Percentiles rank a stretch among this genome's conserved stretches.
These are phyloP conservation scores for Philotrypesis tridentata DNA, from an alignment of 1,140 invertebrate genomes.

Conservation along the genomic window DNA sequence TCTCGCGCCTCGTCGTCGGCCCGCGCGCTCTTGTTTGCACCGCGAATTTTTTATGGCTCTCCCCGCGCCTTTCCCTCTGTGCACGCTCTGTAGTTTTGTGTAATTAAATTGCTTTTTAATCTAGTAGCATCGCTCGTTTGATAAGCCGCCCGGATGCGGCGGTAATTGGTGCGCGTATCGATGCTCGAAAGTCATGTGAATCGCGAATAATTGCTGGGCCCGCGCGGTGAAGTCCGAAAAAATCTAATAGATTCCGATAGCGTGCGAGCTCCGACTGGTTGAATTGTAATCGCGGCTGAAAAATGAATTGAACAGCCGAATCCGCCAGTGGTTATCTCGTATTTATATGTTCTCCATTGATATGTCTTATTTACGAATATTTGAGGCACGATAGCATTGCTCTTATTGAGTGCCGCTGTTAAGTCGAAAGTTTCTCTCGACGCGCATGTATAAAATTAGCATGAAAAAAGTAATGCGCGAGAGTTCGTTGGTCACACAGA, in stretches of 20 bases:
- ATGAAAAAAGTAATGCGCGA: neutral
- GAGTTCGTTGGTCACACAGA: no score
- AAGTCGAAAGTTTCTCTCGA: neutral
- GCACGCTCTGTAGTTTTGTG: neutral
- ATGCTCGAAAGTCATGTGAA: no score
- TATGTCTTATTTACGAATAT: constrained; percentile 24
- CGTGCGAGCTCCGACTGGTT: neutral
- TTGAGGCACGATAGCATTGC: constrained; percentile 2
- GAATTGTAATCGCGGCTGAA: neutral
- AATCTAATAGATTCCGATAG: no score
- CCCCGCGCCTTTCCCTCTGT: neutral
- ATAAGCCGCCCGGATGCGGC: no score
- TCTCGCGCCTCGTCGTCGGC: neutral
- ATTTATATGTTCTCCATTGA: constrained; percentile 20
- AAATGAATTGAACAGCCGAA: neutral
- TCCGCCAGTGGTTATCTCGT: constrained; percentile 4
- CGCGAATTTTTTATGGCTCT: neutral
- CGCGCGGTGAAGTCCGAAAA: no score
- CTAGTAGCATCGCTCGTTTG: no score
- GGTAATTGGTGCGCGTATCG: no score
- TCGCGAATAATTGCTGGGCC: no score
- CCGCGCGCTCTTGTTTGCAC: neutral
- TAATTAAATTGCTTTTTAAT: neutral
- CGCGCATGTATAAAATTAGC: neutral
- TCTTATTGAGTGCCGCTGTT: neutral